Base-by-base conservation (phyloP, 2,113 vertebrate genomes). In the Pangasianodon hypophthalmus region DNA sequence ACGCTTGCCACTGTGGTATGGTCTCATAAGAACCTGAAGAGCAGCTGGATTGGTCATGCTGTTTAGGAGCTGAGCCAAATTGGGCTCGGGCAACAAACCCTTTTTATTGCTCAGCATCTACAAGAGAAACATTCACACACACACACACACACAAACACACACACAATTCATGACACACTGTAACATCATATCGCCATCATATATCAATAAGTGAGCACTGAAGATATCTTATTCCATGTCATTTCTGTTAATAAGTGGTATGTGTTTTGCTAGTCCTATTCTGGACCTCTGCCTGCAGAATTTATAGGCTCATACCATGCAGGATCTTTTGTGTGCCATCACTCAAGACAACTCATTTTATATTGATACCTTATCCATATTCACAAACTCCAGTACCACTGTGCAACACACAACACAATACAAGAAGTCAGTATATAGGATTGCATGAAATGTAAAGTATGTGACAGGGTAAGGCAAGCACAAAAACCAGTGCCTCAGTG, bases 1-100 rank as follows among this genome's bases (percentile, higher is more conserved):
- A 92, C 96, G 96, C 92, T 99, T 99, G 56, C 96, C 96, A 1
- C 95, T 94, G 86, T 97, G 94, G 93, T 97, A 97, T 14, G 98
- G 98, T 88, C 97, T 97, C 92, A 99, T 96, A 50, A 99, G 96
- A 93, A 99, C 97, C 90, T 99, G 98, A 90, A 99, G 92, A 95
- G 98, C 97, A 1, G 98, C 97, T 9, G 98, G 98, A 11, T 98
- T 99, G 91, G 97, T 98, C 89, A 99, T 96, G 92, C 97, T 98
- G 89, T 97, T 99, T 95, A 99, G 95, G 85, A 99, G 97, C 96
- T 99, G 98, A 69, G 97, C 96, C 3, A 98, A 94, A 87, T 97
- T 99, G 29, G 98, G 98, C 92, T 99, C 98, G 75, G 98, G 98
- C 73, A 99, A 96, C 87, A 99, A 95, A 18, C 98, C 98, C 92